These are phyloP conservation scores for Helostoma temminkii DNA, from an alignment of 2,797 vertebrate genomes.

Conservation along the genomic window DNA sequence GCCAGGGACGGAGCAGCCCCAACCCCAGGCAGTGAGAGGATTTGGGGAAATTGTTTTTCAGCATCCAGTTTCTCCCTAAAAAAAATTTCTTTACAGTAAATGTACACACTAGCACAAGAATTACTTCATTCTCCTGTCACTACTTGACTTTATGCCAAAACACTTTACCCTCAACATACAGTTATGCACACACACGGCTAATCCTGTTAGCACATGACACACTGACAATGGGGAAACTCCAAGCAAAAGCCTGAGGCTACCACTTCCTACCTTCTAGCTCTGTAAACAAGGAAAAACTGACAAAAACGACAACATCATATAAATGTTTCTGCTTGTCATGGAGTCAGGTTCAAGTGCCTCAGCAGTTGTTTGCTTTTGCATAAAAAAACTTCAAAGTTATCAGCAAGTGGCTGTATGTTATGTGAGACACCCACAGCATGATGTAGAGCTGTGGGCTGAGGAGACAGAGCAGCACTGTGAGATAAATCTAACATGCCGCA, in stretches of 20 bases:
- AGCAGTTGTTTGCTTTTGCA: slow-evolving; percentile 88
- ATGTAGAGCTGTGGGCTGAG: slow-evolving; percentile 83
- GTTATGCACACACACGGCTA: slow-evolving; percentile 42
- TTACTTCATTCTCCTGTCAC: slow-evolving; percentile 58
- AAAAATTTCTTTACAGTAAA: slow-evolving; percentile 59
- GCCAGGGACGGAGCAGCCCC: slow-evolving; percentile 85
- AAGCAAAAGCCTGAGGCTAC: slow-evolving; percentile 52
- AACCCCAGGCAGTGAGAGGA: slow-evolving; percentile 78
- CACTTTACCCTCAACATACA: slow-evolving; percentile 34
- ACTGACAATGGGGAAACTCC: slow-evolving; percentile 64
- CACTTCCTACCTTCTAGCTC: slow-evolving; percentile 63
- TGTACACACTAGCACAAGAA: slow-evolving; percentile 41
- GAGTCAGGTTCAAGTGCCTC: slow-evolving; percentile 87
- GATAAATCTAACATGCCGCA: slow-evolving; percentile 92
- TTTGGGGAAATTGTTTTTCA: slow-evolving; percentile 73
- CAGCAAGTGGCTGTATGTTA: slow-evolving; percentile 83
- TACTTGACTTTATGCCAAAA: slow-evolving; percentile 51
- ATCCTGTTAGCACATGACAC: slow-evolving; percentile 70
- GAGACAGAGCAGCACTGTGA: slow-evolving; percentile 86
- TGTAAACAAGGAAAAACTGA: slow-evolving; percentile 80
- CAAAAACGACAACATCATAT: slow-evolving; percentile 82
- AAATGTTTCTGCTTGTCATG: slow-evolving; percentile 90
- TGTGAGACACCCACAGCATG: slow-evolving; percentile 74
- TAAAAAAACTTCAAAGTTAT: slow-evolving; percentile 89
- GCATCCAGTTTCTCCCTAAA: slow-evolving; percentile 39